Evolutionary conservation across 2,113 vertebrate species (phyloP).

Genomic region (Protomyctophum bolini): DNA sequence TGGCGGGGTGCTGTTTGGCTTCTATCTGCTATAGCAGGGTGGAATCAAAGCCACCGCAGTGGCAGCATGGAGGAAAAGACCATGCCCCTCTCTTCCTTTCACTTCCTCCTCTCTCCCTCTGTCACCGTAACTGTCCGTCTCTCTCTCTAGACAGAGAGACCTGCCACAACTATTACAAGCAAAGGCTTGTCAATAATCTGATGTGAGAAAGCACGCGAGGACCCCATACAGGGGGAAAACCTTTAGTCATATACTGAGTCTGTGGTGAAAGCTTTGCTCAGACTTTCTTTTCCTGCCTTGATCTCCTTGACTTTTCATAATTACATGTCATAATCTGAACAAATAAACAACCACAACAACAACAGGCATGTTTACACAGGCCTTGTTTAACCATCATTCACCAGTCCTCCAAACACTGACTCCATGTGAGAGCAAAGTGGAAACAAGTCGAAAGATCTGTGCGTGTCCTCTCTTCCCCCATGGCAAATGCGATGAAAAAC

Average conservation of each 20-base stretch:
- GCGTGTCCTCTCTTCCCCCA: background rate
- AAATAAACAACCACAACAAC: background rate
- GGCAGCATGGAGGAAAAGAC: slow-evolving; percentile 1
- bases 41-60: slow-evolving; percentile 46
- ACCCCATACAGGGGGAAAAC: too few relatives aligned
- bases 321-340: background rate
- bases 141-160: too few relatives aligned
- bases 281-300: too few relatives aligned
- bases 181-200: too few relatives aligned
- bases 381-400: background rate
- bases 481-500: slow-evolving; percentile 8
- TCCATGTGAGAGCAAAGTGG: background rate
- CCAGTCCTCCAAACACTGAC: background rate
- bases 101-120: slow-evolving; percentile 13
- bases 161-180: too few relatives aligned
- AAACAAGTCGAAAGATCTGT: background rate
- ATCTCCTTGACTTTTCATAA: too few relatives aligned
- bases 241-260: background rate
- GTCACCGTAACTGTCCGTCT: background rate
- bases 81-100: slow-evolving; percentile 11
- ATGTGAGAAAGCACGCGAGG: too few relatives aligned
- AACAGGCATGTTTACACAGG: background rate
- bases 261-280: too few relatives aligned
- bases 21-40: slow-evolving; percentile 68
- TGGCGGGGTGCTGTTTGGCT: slow-evolving; percentile 68